phyloP scores from a whole-genome alignment of 2,113 vertebrate genomes.

The Aplodontia rufa region DNA sequence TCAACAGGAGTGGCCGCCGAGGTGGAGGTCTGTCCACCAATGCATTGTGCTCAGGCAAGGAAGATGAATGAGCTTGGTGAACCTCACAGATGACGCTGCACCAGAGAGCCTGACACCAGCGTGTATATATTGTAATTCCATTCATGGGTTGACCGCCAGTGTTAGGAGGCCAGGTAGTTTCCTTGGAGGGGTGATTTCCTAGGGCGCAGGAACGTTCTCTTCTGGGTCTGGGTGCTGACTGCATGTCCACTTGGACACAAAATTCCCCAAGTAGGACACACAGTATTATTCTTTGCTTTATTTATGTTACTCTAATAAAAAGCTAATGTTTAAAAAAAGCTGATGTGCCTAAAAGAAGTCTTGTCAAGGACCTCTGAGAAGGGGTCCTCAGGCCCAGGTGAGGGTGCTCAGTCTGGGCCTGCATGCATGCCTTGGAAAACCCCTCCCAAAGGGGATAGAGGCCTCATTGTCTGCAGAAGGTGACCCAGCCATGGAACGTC shows the following conservation, averaged over 20 bases:
- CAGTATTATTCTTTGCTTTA: neutral
- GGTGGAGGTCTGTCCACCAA: neutral
- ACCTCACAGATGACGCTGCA: fast-evolving
- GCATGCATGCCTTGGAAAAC: no score
- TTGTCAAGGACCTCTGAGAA: no score
- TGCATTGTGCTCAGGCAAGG: fast-evolving
- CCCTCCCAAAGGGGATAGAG: no score
- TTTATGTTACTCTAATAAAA: neutral
- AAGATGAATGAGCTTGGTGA: fast-evolving
- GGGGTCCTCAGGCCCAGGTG: no score
- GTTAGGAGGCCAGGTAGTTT: neutral
- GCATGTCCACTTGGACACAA: neutral
- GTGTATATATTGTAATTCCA: fast-evolving
- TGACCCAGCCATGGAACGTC: no score
- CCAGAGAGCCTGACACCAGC: fast-evolving
- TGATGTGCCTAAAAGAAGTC: neutral
- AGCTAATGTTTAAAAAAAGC: neutral
- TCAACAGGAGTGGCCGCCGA: fast-evolving
- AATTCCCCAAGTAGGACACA: neutral
- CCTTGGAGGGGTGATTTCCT: neutral
- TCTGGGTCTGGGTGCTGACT: neutral
- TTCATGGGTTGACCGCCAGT: fast-evolving
- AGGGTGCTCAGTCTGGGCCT: no score
- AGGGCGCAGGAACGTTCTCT: fast-evolving
- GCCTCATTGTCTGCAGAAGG: no score